A percentile compares a stretch with the other conserved stretches of the same genome.
Evolutionary conservation across 2,888 invertebrate genomes (phyloP).

Genomic region (Ceriagrion tenellum): DNA sequence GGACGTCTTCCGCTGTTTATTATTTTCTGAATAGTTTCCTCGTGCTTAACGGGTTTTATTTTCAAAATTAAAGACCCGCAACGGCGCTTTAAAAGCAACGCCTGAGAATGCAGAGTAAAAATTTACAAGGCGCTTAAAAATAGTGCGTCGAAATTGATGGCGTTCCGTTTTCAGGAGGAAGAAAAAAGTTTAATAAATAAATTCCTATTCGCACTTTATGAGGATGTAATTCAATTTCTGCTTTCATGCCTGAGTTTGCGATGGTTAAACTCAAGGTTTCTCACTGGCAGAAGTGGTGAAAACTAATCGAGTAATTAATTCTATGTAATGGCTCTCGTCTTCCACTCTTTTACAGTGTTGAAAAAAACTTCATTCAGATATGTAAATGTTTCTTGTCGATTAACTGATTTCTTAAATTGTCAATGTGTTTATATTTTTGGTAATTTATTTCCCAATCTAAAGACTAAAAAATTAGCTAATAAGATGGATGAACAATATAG

Average conservation of each 20-base stretch:
- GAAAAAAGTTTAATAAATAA: neutral
- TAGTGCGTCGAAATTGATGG: neutral
- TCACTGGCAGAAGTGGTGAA: neutral
- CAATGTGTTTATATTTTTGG: no score
- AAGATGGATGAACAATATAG: no score
- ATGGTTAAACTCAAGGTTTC: neutral
- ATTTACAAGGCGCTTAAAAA: constrained; percentile 16
- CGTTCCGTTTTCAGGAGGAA: neutral
- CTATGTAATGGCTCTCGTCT: no score
- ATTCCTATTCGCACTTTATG: neutral
- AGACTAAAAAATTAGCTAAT: no score
- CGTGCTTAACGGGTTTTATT: constrained; percentile 20
- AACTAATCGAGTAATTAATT: no score
- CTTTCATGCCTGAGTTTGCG: neutral
- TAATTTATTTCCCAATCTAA: no score
- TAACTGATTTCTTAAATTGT: no score
- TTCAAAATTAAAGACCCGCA: neutral
- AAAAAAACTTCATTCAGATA: no score
- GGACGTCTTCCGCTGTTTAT: neutral
- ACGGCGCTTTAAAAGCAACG: neutral
- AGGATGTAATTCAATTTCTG: neutral
- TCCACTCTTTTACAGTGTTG: no score
- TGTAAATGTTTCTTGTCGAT: no score
- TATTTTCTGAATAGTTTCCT: neutral
- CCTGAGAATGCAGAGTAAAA: neutral